Evolutionary conservation across 2,113 vertebrate species (phyloP), one percentile per base, ranked within the genome.

Genomic region (Polypterus bichir): DNA sequence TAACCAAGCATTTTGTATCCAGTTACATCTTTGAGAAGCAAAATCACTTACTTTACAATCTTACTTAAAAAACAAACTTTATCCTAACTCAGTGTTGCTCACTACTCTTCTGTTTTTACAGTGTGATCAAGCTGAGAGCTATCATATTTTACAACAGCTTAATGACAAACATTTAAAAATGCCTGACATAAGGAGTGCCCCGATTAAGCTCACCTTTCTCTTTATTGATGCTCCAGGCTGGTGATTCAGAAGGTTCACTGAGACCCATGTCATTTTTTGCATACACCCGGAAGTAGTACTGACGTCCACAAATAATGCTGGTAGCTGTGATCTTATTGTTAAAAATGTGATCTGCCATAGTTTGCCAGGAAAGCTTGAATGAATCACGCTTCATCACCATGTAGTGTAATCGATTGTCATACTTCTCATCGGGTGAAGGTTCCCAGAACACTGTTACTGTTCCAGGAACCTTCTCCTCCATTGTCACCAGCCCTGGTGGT

Each of bases 391-490:
- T 91, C 59, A 81, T 72, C 66, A 98, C 83, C 0, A 85, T 75
- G 67, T 97, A 98, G 71, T 91, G 76, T 55, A 97, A 79, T 3
- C 77, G 80, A 47, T 69, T 66, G 0, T 83, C 90, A 58, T 76
- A 78, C 54, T 83, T 85, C 72, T 97, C 94, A 0, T 94, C 92
- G 0, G 84, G 74, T 5, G 93, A 96, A 0, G 89, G 61, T 2
- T 77, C 71, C 94, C 94, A 98, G 64, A 80, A 84, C 4, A 92
- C 60, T 0, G 92, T 96, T 73, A 98, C 94, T 0, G 91, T 87
- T 1, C 81, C 83, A 0, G 79, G 86, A n/a, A 94, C 88, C 0
- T 92, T 93, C 73, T 92, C 85, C 54, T 87, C 79, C 53, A 92
- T 10, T n/a, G 59, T 62, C 68, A 91, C 74, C 9, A 87, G 81